Base-by-base conservation (phyloP, 2,797 vertebrate genomes). In the Intellagama lesueurii region DNA sequence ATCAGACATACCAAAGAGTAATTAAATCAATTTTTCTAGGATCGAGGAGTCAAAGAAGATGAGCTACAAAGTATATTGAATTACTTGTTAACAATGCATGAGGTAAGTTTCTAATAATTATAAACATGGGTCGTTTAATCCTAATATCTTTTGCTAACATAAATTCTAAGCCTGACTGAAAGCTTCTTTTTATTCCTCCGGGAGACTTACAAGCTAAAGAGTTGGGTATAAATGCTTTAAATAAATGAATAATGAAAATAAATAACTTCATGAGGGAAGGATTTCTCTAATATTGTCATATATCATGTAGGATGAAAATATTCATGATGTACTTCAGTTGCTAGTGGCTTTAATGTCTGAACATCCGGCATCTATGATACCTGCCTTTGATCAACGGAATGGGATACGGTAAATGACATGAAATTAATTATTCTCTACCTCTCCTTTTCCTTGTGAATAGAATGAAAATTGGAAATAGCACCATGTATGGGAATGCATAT, bases 1-100 rank as follows among this genome's bases (percentile, higher is more conserved):
- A 40, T 84, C 24, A 86, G 87, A 4, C 26, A 24, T 94, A 83
- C 83, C 85, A 72, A 56, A 93, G 88, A 92, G 90, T 68, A 90
- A 32, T 94, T 83, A 92, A 90, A 90, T 89, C 14, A 0, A 3
- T 91, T 83, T 79, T 76, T 93, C 86, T 90, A 99, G 99, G 99
- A 99, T 95, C 98, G 99, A 87, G 99, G 99, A 2, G 99, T 99
- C 90, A 99, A 99, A 95, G 99, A 99, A 97, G 99, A 99, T 89
- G 99, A 99, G 96, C 97, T 99, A n/a, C 99, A 99, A 96, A 99
- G 99, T 95, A 99, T 99, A 91, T 97, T 99, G 93, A 99, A 99
- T 97, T 99, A 99, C 95, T 96, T 99, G 84, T 91, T 99, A 96
- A 99, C 99, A 91, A 99, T 99, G 99, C 99, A 99, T 40, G 99